These are phyloP conservation scores for Cylloceria caligata DNA, from an alignment of 2,888 invertebrate genomes.

Conservation along the genomic window DNA sequence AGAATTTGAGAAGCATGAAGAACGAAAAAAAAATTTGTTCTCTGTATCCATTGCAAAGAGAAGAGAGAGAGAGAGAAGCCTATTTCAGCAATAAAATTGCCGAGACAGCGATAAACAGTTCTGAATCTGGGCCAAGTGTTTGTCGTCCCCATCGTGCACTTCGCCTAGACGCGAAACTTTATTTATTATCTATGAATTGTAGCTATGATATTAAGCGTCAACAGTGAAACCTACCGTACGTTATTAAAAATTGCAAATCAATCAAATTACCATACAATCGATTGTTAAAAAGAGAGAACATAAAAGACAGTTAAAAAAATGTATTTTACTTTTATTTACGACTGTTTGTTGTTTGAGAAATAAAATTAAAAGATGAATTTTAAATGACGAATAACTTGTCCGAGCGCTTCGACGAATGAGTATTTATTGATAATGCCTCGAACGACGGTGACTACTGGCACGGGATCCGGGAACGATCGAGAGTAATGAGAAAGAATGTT, in stretches of 20 bases:
- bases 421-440: background rate
- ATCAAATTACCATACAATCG: background rate
- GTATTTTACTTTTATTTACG: background rate
- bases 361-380: background rate
- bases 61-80: slow-evolving; percentile 8
- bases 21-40: slow-evolving; percentile 57
- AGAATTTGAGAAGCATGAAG: slow-evolving; percentile 51
- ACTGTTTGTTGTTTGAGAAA: background rate
- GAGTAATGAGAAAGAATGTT: slow-evolving; percentile 45
- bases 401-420: background rate
- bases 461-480: background rate
- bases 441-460: slow-evolving; percentile 9
- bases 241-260: background rate
- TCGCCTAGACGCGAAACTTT: slow-evolving; percentile 24
- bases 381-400: background rate
- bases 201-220: slow-evolving; percentile 58
- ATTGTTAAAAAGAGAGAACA: background rate
- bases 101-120: slow-evolving; percentile 72
- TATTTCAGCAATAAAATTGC: slow-evolving; percentile 76
- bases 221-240: background rate
- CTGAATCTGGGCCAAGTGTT: slow-evolving; percentile 78
- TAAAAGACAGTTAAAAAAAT: background rate
- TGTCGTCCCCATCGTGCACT: slow-evolving; percentile 69
- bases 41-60: slow-evolving; percentile 5
- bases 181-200: slow-evolving; percentile 4